Percentiles rank a stretch among this genome's conserved stretches.
Conservation (phyloP, 2,113 vertebrate genomes). For the Ciconia boyciana region DNA sequence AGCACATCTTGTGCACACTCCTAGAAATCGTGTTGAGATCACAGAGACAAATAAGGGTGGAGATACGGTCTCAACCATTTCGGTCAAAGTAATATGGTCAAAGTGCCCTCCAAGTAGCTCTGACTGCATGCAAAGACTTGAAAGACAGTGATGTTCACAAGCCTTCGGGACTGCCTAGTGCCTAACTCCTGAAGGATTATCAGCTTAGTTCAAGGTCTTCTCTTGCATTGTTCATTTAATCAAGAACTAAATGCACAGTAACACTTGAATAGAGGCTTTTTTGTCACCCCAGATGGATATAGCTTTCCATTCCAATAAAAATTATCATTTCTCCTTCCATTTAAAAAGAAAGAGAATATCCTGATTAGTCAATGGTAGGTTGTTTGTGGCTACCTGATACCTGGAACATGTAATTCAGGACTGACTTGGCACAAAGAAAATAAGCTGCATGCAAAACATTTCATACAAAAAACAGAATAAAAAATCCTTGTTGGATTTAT, state of each 20-base stretch:
- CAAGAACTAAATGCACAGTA: not conserved
- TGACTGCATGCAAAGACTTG: not conserved
- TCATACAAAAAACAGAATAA: not conserved
- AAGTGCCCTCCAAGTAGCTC: not conserved
- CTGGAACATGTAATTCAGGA: not conserved
- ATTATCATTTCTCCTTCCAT: not conserved
- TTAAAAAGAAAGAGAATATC: not conserved
- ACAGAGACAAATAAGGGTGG: not conserved
- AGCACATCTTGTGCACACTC: not conserved
- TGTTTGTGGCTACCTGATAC: not conserved
- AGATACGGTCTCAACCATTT: not conserved
- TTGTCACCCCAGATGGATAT: rapidly evolving
- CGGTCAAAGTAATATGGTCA: not conserved
- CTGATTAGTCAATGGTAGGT: not conserved
- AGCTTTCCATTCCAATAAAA: not conserved
- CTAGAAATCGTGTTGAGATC: not conserved
- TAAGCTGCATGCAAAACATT: not conserved
- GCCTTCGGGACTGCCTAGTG: not conserved
- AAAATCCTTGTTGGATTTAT: not conserved
- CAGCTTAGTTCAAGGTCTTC: not conserved
- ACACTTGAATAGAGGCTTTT: not conserved
- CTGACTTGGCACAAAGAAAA: not conserved
- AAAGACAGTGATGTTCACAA: not conserved
- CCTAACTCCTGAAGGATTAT: not conserved
- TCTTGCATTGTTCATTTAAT: not conserved